phyloP scores from a whole-genome alignment of 2,888 invertebrate genomes.

The Spodoptera picta region DNA sequence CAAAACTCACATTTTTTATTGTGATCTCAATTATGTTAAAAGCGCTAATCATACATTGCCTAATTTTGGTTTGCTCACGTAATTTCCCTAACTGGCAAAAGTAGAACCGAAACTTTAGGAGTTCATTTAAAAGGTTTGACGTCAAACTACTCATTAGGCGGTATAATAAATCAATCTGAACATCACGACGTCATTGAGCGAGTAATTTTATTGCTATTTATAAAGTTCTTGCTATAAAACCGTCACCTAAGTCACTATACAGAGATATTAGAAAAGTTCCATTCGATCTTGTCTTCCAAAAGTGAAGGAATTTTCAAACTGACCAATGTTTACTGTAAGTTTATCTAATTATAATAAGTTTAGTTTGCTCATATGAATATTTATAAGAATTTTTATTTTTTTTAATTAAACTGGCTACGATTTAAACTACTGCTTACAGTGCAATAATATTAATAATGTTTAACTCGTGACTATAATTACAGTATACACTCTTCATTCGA shows the following conservation, averaged over 20 bases:
- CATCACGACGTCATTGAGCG: conserved; percentile 34
- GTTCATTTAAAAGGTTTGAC: conserved; percentile 43
- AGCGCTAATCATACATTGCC: no score
- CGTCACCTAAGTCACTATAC: conserved; percentile 24
- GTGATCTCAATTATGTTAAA: no score
- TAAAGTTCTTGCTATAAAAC: conserved; percentile 45
- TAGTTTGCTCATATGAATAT: no score
- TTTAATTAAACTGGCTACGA: no score
- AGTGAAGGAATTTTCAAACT: neutral
- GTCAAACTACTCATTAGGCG: conserved; percentile 43
- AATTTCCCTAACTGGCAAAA: conserved; percentile 6
- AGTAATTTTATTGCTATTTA: conserved; percentile 54
- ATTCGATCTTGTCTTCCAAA: neutral
- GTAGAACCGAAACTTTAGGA: conserved; percentile 17
- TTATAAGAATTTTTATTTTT: no score
- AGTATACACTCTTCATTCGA: no score
- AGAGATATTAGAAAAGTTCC: conserved; percentile 3
- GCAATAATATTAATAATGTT: no score
- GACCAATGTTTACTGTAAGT: no score
- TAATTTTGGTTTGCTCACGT: neutral
- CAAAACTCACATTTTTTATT: no score
- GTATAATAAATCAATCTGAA: conserved; percentile 48
- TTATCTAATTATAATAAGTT: no score
- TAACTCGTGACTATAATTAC: no score
- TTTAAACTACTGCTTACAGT: no score